These are phyloP conservation scores for Atopsyche davidsoni DNA, from an alignment of 1,140 invertebrate genomes.

Conservation along the genomic window DNA sequence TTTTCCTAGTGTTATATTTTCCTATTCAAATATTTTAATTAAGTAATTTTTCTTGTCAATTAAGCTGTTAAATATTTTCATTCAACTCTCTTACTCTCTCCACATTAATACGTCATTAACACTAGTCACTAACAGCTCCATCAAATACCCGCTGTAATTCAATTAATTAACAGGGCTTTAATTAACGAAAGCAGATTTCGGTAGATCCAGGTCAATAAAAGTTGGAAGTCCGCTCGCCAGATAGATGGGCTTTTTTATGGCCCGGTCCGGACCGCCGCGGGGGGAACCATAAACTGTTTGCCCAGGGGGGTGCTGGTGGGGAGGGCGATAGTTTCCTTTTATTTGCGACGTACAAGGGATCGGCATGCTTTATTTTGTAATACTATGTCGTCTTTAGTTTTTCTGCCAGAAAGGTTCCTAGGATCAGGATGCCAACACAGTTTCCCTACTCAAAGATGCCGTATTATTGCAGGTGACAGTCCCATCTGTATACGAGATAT, in stretches of 20 bases:
- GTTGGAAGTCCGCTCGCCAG: slow-evolving; percentile 14
- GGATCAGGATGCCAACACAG: not conserved
- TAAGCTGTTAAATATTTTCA: too few species aligned
- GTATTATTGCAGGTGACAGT: not conserved
- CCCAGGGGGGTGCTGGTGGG: slow-evolving; percentile 4
- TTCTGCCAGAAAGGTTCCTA: slow-evolving; percentile 6
- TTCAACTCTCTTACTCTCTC: too few species aligned
- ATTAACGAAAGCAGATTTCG: slow-evolving; percentile 4
- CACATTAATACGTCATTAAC: too few species aligned
- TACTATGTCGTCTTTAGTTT: slow-evolving; percentile 24
- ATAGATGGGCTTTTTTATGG: slow-evolving; percentile 23
- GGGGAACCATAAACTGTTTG: slow-evolving; percentile 19
- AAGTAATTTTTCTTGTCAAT: too few species aligned
- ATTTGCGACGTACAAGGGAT: slow-evolving; percentile 14
- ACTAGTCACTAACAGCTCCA: too few species aligned
- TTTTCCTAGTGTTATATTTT: too few species aligned
- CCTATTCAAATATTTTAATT: too few species aligned
- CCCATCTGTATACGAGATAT: slow-evolving; percentile 6
- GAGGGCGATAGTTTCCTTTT: not conserved
- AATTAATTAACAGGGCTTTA: too few species aligned
- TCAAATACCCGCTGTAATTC: too few species aligned
- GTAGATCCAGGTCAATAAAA: slow-evolving; percentile 16
- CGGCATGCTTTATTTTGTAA: slow-evolving; percentile 22
- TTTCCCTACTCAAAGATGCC: not conserved
- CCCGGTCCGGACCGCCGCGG: slow-evolving; percentile 7